A percentile compares a stretch with the other conserved stretches of the same genome.
These are phyloP conservation scores for Orthonychiurus folsomi DNA, from an alignment of 2,888 invertebrate genomes.

Conservation along the genomic window DNA sequence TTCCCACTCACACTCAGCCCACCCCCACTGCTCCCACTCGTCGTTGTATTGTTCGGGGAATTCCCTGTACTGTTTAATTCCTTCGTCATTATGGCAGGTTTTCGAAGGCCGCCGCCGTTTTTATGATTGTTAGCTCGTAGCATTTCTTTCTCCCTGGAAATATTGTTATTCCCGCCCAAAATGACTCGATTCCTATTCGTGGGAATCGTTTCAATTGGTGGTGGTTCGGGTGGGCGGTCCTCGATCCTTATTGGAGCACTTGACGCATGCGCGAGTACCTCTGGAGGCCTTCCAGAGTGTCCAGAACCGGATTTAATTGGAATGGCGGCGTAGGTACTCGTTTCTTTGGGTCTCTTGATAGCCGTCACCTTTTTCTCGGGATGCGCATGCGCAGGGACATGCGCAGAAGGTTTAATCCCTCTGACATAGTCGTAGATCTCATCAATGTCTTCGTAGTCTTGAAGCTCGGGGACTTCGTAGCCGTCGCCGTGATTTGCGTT, in stretches of 20 bases:
- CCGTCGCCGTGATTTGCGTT: constrained; percentile 33
- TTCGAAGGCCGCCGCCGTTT: not conserved
- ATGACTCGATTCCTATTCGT: constrained; percentile 55
- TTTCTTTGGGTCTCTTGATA: not conserved
- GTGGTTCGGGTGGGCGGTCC: constrained; percentile 66
- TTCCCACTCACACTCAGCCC: not conserved
- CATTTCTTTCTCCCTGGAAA: not conserved
- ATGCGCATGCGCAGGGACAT: not conserved
- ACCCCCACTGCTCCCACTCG: not conserved
- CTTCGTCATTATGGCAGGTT: not conserved
- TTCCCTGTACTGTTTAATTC: constrained; percentile 5
- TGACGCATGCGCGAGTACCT: no score
- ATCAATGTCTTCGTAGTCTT: constrained; percentile 91
- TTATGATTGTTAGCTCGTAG: constrained; percentile 3
- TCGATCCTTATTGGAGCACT: constrained; percentile 35
- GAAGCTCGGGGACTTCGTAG: constrained; percentile 43
- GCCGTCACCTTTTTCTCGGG: not conserved
- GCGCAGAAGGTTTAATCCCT: constrained; percentile 78
- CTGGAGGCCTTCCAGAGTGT: constrained; percentile 41
- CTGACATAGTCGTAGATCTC: constrained; percentile 93
- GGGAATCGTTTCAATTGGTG: constrained; percentile 84
- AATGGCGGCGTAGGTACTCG: not conserved
- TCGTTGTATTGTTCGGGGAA: constrained; percentile 12
- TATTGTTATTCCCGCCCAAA: not conserved
- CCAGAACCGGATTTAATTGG: not conserved